Evolutionary conservation across 2,888 invertebrate species (phyloP).

Genomic region (Eupithecia exiguata): DNA sequence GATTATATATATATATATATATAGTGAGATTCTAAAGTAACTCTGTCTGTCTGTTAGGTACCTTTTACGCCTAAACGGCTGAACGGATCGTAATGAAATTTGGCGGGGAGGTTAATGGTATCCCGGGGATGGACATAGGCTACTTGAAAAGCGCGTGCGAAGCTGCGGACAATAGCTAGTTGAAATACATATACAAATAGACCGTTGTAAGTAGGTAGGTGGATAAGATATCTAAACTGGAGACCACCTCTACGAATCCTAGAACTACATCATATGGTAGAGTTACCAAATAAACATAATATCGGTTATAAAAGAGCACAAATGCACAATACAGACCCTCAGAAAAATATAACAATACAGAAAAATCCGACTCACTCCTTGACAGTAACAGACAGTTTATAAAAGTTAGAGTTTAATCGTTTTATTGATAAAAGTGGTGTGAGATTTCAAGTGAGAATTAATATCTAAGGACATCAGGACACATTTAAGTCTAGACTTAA

Average conservation of each 20-base stretch:
- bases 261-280: neutral
- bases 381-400: constrained; percentile 56
- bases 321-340: neutral
- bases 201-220: neutral
- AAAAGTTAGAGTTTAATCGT: constrained; percentile 59
- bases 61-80: too few relatives aligned
- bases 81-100: too few relatives aligned
- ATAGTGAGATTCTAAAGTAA: too few relatives aligned
- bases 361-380: constrained; percentile 43
- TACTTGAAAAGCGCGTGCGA: too few relatives aligned
- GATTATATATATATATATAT: too few relatives aligned
- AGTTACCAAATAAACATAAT: neutral
- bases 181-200: too few relatives aligned
- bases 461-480: neutral
- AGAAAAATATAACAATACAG: constrained; percentile 44
- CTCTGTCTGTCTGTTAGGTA: too few relatives aligned
- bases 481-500: too few relatives aligned
- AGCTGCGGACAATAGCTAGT: too few relatives aligned
- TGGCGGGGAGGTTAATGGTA: too few relatives aligned
- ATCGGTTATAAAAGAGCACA: neutral
- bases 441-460: neutral
- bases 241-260: constrained; percentile 15
- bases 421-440: constrained; percentile 23
- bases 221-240: neutral
- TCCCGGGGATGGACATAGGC: too few relatives aligned